A percentile compares a stretch with the other conserved stretches of the same genome.
These are phyloP conservation scores for Micropoecilia bifurca DNA, from an alignment of 2,797 vertebrate species.

Conservation along the genomic window DNA sequence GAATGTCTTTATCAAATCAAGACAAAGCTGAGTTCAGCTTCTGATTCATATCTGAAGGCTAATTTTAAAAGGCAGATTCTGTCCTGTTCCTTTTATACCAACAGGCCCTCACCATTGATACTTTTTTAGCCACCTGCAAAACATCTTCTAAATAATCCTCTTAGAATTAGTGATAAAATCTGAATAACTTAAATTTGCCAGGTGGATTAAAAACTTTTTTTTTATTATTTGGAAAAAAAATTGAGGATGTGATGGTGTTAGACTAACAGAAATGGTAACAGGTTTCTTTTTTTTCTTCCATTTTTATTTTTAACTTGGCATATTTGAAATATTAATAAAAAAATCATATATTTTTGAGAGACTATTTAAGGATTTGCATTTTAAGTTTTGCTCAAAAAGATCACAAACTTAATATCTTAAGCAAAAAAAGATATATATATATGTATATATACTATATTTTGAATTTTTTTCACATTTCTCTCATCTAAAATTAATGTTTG, in stretches of 20 bases:
- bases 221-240: conserved; percentile 23
- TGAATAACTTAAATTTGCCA: conserved; percentile 32
- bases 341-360: neutral
- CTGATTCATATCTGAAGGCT: neutral
- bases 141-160: conserved; percentile 8
- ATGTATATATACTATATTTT: neutral
- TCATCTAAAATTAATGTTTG: neutral
- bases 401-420: neutral
- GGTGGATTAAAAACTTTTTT: neutral
- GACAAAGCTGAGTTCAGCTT: neutral
- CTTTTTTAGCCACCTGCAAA: neutral
- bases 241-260: conserved; percentile 39
- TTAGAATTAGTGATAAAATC: neutral
- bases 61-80: neutral
- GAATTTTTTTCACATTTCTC: neutral
- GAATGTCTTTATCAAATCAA: neutral
- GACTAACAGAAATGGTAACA: conserved; percentile 21
- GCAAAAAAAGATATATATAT: neutral
- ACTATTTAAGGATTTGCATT: neutral
- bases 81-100: neutral
- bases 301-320: neutral
- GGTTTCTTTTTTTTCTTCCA: conserved; percentile 13
- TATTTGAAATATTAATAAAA: neutral
- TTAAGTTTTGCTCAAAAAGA: neutral
- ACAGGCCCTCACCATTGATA: neutral